Conservation (phyloP, 2,888 invertebrate species). For the Idaea dimidiata region DNA sequence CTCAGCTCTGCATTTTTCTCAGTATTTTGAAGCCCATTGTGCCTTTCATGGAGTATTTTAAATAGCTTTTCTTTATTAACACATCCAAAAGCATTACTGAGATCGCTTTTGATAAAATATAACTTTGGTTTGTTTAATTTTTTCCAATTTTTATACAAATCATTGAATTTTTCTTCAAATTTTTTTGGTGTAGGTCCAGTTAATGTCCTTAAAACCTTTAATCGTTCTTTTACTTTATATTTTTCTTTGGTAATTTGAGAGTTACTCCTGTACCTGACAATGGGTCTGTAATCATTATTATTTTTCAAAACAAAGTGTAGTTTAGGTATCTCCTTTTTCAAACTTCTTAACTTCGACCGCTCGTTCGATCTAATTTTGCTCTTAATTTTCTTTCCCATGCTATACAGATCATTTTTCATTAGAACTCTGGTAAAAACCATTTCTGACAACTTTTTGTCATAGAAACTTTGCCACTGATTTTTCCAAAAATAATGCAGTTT, state of each 20-base stretch:
- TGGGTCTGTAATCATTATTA: slow-evolving; percentile 61
- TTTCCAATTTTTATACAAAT: slow-evolving; percentile 54
- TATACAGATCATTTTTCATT: slow-evolving; percentile 47
- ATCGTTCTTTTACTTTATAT: slow-evolving; percentile 59
- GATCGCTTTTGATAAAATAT: slow-evolving; percentile 71
- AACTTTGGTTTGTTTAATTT: slow-evolving; percentile 55
- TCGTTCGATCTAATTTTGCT: slow-evolving; percentile 39
- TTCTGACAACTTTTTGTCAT: slow-evolving; percentile 57
- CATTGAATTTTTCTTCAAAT: slow-evolving; percentile 52
- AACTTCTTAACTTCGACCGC: slow-evolving; percentile 40
- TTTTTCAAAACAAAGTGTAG: slow-evolving; percentile 61
- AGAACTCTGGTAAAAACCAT: slow-evolving; percentile 55
- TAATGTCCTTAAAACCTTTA: slow-evolving; percentile 53
- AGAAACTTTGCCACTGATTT: slow-evolving; percentile 70
- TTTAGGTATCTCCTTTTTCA: slow-evolving; percentile 59
- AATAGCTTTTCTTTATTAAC: slow-evolving; percentile 58
- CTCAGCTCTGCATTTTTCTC: slow-evolving; percentile 48
- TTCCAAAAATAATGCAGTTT: slow-evolving; percentile 70
- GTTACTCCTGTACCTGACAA: slow-evolving; percentile 63
- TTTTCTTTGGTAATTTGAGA: slow-evolving; percentile 41
- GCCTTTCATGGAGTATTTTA: slow-evolving; percentile 54
- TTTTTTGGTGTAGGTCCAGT: slow-evolving; percentile 39
- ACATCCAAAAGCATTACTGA: slow-evolving; percentile 75
- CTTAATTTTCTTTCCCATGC: slow-evolving; percentile 48
- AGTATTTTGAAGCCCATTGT: slow-evolving; percentile 45